Conservation (phyloP, 2,113 vertebrate genomes). For the Pycnonotus jocosus region DNA sequence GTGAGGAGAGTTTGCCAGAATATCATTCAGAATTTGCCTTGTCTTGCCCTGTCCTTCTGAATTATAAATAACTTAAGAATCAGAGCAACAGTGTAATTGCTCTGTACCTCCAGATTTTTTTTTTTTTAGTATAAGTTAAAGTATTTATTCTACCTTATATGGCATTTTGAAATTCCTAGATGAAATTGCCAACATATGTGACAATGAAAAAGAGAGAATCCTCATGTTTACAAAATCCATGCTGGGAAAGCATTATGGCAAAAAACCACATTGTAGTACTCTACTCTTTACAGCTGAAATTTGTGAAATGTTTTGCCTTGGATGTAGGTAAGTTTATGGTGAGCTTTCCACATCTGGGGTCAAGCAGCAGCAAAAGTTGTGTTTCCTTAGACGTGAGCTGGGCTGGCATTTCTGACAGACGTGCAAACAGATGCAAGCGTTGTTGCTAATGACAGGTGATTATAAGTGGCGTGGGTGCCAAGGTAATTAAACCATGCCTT, state of each 20-base stretch:
- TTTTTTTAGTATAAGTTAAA: background rate
- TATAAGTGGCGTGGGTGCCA: slow-evolving; percentile 91
- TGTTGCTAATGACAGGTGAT: slow-evolving; percentile 97
- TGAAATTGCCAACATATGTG: background rate
- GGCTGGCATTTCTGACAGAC: slow-evolving; percentile 86
- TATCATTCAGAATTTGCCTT: background rate
- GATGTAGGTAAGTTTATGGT: background rate
- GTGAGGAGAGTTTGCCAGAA: background rate
- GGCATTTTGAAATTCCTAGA: background rate
- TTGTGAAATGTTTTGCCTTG: background rate
- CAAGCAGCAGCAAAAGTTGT: slow-evolving; percentile 57
- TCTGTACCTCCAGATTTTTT: background rate
- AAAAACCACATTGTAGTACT: background rate
- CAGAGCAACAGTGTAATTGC: background rate
- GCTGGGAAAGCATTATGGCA: background rate
- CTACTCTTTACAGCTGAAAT: background rate
- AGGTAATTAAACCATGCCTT: slow-evolving; percentile 93
- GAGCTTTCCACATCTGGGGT: slow-evolving; percentile 62
- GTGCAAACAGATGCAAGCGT: slow-evolving; percentile 89
- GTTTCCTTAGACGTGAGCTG: slow-evolving; percentile 56
- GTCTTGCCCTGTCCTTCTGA: background rate
- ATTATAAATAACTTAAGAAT: background rate
- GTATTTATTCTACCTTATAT: background rate
- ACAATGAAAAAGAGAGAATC: background rate
- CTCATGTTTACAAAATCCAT: background rate